These are phyloP conservation scores for Chrysotoxum bicinctum DNA, from an alignment of 2,888 invertebrate genomes.

Conservation along the genomic window DNA sequence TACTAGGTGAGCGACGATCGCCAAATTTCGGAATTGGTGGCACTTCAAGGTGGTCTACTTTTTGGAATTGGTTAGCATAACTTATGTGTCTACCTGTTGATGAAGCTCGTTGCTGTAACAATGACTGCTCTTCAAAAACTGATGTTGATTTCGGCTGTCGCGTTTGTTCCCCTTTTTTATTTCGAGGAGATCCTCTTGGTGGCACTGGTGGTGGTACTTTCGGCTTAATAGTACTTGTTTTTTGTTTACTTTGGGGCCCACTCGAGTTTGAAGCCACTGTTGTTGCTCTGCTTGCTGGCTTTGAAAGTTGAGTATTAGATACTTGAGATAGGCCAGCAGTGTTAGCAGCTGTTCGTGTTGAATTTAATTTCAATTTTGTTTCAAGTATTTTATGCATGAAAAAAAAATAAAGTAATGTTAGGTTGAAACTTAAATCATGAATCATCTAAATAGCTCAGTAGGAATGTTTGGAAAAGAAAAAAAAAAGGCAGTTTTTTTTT, in stretches of 20 bases:
- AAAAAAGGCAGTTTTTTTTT: no score
- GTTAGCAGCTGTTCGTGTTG: constrained; percentile 50
- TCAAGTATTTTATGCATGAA: not conserved
- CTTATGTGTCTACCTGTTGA: constrained; percentile 64
- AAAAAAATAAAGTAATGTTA: not conserved
- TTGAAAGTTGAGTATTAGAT: constrained; percentile 75
- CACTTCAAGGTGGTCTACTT: constrained; percentile 74
- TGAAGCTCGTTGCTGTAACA: constrained; percentile 74
- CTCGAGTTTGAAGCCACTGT: constrained; percentile 45
- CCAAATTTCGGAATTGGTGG: constrained; percentile 78
- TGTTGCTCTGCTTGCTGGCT: constrained; percentile 77
- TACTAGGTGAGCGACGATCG: constrained; percentile 80
- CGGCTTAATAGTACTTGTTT: constrained; percentile 78
- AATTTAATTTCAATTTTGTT: not conserved
- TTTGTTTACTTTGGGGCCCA: constrained; percentile 56
- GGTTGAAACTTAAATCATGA: not conserved
- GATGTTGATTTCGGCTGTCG: constrained; percentile 69
- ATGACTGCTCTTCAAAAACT: constrained; percentile 76
- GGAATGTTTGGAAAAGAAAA: no score
- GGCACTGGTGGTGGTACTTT: constrained; percentile 95
- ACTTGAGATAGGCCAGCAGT: constrained; percentile 74
- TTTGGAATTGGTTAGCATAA: constrained; percentile 55
- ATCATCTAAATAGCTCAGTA: no score
- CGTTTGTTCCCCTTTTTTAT: constrained; percentile 75
- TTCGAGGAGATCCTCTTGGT: constrained; percentile 90